Evolutionary conservation across 2,113 vertebrate genomes (phyloP), one percentile per base, ranked within the genome.

Genomic region (Epinephelus cyanopodus): DNA sequence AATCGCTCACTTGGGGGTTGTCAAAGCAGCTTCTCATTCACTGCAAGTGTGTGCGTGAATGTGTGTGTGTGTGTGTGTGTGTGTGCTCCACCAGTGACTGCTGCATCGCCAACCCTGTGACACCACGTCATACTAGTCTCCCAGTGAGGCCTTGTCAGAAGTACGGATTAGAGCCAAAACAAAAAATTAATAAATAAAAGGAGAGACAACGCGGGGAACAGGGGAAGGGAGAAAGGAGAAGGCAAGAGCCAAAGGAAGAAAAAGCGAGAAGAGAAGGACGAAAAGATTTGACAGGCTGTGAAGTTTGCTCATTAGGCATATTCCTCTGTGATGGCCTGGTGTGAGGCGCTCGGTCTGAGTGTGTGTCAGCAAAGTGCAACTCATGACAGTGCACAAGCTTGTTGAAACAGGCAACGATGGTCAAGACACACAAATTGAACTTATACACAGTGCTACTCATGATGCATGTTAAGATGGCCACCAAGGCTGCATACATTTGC

Each of bases 1-100:
- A 93, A 89, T 86, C 18, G 83, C 87, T 90, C 89, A 74, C 83
- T 91, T 64, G 87, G 87, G 82, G 87, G 88, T 86, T 81, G 91
- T 92, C 87, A 84, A 69, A 91, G 68, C 90, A 62, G 72, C 83
- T 88, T 75, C 79, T 78, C 37, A 53, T 83, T 89, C 84, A 27
- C 77, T 78, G 15, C 66, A 45, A 66, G 42, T 12, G 11, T 69
- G 42, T 12, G 11, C 67, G 29, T 69, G 81, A 23, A 27, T 67
- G 25, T 69, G 53, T 76, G 76, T 4, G 42, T 2, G 11, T 70
- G 45, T 66, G 77, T 27, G 37, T 67, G 25, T 69, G 53, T 76
- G 76, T 6, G 19, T 37, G 77, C 64, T 61, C 58, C 52, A 75
- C 57, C 57, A 70, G 70, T 53, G 86, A 71, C 77, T 82, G 85